A percentile compares a stretch with the other conserved stretches of the same genome.
Evolutionary conservation across 2,888 invertebrate species (phyloP).

Genomic region (Hypolimnas misippus): DNA sequence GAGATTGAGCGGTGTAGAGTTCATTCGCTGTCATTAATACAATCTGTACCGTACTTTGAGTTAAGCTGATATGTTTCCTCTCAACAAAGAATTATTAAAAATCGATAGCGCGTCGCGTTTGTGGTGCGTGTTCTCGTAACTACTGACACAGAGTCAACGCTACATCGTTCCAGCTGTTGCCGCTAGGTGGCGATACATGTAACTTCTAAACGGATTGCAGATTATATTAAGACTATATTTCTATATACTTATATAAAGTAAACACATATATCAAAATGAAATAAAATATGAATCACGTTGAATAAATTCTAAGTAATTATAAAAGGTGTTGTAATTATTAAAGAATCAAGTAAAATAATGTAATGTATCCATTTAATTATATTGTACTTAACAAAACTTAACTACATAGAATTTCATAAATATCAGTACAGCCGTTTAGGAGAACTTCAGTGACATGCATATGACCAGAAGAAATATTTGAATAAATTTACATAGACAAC

Average conservation of each 20-base stretch:
- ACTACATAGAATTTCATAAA: no score
- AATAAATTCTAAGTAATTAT: no score
- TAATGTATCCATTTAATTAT: no score
- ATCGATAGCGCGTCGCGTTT: slow-evolving; percentile 18
- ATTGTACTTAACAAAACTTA: no score
- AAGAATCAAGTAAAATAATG: no score
- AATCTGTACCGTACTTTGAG: slow-evolving; percentile 6
- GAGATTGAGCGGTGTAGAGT: not conserved
- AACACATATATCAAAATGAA: no score
- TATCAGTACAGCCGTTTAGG: no score
- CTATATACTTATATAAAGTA: not conserved
- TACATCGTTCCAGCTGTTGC: slow-evolving; percentile 11
- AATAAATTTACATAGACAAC: no score
- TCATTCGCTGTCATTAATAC: slow-evolving; percentile 1
- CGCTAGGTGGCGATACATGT: slow-evolving; percentile 31
- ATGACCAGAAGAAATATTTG: no score
- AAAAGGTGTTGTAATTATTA: no score
- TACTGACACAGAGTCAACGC: slow-evolving; percentile 15
- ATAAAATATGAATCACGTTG: no score
- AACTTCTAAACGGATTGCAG: not conserved
- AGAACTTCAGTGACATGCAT: no score
- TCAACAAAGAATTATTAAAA: slow-evolving; percentile 23
- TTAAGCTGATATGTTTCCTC: slow-evolving; percentile 13
- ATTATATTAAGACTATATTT: not conserved
- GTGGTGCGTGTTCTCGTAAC: slow-evolving; percentile 25